phyloP scores from a whole-genome alignment of 2,797 vertebrate species.

The Furcifer pardalis region DNA sequence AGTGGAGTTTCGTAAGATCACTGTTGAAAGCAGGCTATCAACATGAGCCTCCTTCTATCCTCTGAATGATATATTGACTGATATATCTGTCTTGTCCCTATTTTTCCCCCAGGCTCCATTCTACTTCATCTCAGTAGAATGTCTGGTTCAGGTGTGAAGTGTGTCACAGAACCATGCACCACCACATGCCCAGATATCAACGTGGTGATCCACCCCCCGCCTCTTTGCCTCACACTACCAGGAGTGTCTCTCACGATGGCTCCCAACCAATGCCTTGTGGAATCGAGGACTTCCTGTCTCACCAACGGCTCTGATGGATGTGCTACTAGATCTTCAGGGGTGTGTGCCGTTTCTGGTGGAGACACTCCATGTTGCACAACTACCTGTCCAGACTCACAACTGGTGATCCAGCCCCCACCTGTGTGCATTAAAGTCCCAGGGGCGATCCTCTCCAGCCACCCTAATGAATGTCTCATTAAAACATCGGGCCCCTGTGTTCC shows the following conservation, averaged over 20 bases:
- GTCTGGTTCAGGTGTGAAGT: constrained; percentile 17
- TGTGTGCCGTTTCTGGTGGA: constrained; percentile 15
- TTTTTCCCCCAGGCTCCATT: not conserved
- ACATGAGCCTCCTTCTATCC: not conserved
- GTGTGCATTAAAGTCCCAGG: constrained; percentile 17
- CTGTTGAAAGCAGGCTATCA: too few species aligned
- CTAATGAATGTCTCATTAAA: constrained; percentile 22
- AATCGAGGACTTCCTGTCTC: constrained; percentile 6
- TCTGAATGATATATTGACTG: not conserved
- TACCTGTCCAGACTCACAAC: constrained; percentile 14
- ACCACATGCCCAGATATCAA: constrained; percentile 3
- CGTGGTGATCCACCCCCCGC: constrained; percentile 10
- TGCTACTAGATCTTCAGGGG: constrained; percentile 9
- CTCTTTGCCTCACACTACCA: not conserved
- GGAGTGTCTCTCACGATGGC: not conserved
- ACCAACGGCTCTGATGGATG: not conserved
- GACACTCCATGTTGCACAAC: constrained; percentile 12
- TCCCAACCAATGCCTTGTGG: constrained; percentile 11
- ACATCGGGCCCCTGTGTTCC: constrained; percentile 11
- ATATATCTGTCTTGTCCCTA: not conserved
- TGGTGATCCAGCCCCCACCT: constrained; percentile 15
- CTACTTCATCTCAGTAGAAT: not conserved
- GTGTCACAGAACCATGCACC: not conserved
- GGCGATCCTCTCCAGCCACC: constrained; percentile 14
- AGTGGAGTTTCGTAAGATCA: too few species aligned